Evolutionary conservation across 2,888 invertebrate genomes (phyloP).

Genomic region (Papilio protenor): DNA sequence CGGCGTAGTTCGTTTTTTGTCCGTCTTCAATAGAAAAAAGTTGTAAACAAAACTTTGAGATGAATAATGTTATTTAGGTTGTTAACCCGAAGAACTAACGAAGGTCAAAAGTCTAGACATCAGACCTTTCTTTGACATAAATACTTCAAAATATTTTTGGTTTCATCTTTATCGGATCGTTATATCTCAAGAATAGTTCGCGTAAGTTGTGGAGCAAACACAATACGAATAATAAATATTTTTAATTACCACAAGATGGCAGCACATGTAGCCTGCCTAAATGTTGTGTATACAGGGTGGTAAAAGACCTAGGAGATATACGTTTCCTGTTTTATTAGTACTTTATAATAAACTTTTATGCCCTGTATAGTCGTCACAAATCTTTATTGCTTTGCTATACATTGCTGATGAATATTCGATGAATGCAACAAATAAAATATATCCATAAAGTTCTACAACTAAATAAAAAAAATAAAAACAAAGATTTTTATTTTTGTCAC

Average conservation of each 20-base stretch:
- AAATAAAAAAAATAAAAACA: too few species aligned
- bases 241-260: too few species aligned
- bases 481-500: too few species aligned
- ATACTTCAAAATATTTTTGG: neutral
- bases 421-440: neutral
- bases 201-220: neutral
- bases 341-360: neutral
- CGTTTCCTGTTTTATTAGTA: neutral
- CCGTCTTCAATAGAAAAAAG: neutral
- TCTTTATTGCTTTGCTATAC: neutral
- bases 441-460: too few species aligned
- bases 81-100: neutral
- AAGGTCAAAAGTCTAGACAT: conserved; percentile 19
- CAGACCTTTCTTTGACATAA: neutral
- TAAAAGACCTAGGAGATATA: too few species aligned
- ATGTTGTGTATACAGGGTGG: neutral
- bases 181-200: neutral
- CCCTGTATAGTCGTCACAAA: neutral
- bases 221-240: too few species aligned
- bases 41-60: neutral
- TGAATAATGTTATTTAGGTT: neutral
- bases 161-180: neutral
- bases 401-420: neutral
- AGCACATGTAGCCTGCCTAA: too few species aligned
- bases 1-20: neutral